These are phyloP conservation scores for Marronus borbonicus DNA, from an alignment of 2,888 invertebrate genomes.

Conservation along the genomic window DNA sequence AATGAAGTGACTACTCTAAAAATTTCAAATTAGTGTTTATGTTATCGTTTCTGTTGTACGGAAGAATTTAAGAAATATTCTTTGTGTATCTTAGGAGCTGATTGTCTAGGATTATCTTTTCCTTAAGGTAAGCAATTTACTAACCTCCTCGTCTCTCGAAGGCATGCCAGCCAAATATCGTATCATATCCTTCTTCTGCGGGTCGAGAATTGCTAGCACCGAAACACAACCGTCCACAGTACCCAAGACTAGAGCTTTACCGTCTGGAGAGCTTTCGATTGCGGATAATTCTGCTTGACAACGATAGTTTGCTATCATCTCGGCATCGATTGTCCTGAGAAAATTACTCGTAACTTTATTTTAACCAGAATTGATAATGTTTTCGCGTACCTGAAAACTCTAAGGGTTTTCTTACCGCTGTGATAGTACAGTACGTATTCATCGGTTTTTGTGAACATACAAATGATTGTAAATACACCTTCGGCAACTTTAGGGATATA, in stretches of 20 bases:
- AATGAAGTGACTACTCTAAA: slow-evolving; percentile 45
- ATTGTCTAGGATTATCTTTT: neutral
- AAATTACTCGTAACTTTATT: neutral
- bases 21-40: slow-evolving; percentile 22
- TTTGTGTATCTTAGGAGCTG: neutral
- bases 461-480: slow-evolving; percentile 96
- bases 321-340: slow-evolving; percentile 86
- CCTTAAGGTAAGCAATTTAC: slow-evolving; percentile 50
- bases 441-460: slow-evolving; percentile 94
- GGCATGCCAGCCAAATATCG: slow-evolving; percentile 79
- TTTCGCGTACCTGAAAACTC: slow-evolving; percentile 84
- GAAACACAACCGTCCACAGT: slow-evolving; percentile 96
- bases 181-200: slow-evolving; percentile 77
- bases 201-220: slow-evolving; percentile 85
- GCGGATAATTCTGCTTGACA: slow-evolving; percentile 92
- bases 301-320: slow-evolving; percentile 93
- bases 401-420: slow-evolving; percentile 93
- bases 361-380: neutral
- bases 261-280: slow-evolving; percentile 88
- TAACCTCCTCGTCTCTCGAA: slow-evolving; percentile 79
- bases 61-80: neutral
- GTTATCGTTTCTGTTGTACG: neutral
- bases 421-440: slow-evolving; percentile 98
- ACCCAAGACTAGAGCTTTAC: slow-evolving; percentile 87
- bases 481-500: slow-evolving; percentile 96